Percentiles rank a stretch among this genome's conserved stretches.
Conservation (phyloP, 1,140 invertebrate species). For the Sinella curviseta region DNA sequence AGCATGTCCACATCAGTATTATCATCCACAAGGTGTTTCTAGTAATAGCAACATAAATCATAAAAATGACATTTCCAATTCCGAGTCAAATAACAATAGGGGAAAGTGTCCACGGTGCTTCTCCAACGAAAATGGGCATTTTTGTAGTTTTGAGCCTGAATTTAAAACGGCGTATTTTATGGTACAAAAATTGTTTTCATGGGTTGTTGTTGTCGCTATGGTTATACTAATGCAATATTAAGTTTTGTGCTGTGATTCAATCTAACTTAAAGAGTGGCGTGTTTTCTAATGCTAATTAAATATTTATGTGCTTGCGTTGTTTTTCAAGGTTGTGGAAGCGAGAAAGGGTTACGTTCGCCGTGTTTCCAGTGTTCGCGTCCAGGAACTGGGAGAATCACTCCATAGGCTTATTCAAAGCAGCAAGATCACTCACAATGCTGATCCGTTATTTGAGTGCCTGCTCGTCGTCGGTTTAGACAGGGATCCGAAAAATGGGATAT, state of each 20-base stretch:
- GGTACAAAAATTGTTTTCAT: conserved; percentile 3
- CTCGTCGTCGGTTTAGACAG: conserved; percentile 66
- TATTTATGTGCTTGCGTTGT: background rate
- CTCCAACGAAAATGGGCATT: background rate
- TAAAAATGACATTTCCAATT: too few relatives aligned
- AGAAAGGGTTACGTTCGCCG: conserved; percentile 64
- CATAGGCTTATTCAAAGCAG: conserved; percentile 42
- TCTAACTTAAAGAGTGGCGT: background rate
- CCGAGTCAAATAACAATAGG: too few relatives aligned
- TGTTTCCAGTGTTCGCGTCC: conserved; percentile 57
- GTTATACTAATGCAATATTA: background rate
- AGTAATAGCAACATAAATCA: too few relatives aligned
- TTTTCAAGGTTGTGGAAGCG: conserved; percentile 59
- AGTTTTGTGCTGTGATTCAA: background rate
- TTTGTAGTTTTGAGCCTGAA: background rate
- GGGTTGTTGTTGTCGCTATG: too few relatives aligned
- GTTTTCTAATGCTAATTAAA: background rate
- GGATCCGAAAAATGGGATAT: conserved; percentile 52
- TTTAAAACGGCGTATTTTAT: background rate
- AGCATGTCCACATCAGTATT: too few relatives aligned
- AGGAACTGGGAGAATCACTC: conserved; percentile 53
- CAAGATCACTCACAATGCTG: conserved; percentile 51
- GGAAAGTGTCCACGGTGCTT: background rate
- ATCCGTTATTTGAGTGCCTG: conserved; percentile 65
- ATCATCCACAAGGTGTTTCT: too few relatives aligned